These are phyloP conservation scores for Campoplex capitator DNA, from an alignment of 2,888 invertebrate species.

Conservation along the genomic window DNA sequence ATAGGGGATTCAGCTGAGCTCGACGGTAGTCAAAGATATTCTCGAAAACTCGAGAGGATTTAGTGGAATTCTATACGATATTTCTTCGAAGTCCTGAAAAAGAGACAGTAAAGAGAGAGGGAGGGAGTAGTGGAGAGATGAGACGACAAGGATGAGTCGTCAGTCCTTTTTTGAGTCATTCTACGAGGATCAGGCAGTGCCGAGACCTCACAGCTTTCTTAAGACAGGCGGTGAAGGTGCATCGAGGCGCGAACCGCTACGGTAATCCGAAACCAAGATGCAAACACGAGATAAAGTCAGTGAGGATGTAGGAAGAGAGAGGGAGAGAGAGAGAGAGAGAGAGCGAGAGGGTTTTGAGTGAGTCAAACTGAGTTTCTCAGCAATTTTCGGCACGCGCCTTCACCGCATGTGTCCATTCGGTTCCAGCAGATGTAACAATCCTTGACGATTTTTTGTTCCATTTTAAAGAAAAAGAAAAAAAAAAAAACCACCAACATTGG, in stretches of 20 bases:
- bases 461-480: not conserved
- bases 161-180: conserved; percentile 59
- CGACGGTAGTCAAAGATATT: conserved; percentile 43
- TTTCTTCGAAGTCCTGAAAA: conserved; percentile 51
- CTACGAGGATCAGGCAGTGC: conserved; percentile 31
- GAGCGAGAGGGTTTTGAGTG: conserved; percentile 24
- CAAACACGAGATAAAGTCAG: conserved; percentile 79
- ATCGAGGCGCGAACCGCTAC: conserved; percentile 73
- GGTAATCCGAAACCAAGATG: conserved; percentile 80
- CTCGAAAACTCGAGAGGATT: conserved; percentile 47
- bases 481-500: not conserved
- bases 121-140: not conserved
- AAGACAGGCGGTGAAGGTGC: conserved; percentile 65
- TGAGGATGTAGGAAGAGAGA: conserved; percentile 62
- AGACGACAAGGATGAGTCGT: conserved; percentile 43
- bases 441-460: conserved; percentile 26
- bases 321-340: not conserved
- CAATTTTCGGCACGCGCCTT: conserved; percentile 81
- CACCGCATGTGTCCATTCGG: conserved; percentile 38
- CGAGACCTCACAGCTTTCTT: conserved; percentile 53
- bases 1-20: not conserved
- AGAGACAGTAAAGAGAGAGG: not conserved
- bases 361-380: conserved; percentile 67
- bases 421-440: conserved; percentile 16
- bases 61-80: conserved; percentile 38